phyloP scores from a whole-genome alignment of 2,888 invertebrate species.

The Diachrysia chrysitis region DNA sequence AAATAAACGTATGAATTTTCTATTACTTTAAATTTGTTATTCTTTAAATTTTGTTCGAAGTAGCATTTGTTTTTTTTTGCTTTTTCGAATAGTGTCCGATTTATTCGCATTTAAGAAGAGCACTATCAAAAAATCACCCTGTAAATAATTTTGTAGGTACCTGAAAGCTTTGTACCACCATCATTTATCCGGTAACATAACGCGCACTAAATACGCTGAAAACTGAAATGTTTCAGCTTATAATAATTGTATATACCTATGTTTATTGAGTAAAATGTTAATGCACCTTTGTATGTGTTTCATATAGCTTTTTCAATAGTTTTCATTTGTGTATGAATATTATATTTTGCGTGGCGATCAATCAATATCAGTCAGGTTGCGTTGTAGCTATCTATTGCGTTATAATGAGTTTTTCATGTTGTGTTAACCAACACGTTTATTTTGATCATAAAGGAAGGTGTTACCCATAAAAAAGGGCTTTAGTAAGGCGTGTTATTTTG shows the following conservation, averaged over 20 bases:
- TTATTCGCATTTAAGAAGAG: not conserved
- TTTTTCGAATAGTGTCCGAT: not conserved
- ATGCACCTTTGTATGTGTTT: constrained; percentile 19
- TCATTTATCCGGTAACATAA: constrained; percentile 25
- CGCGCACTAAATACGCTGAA: constrained; percentile 19
- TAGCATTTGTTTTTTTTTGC: too few relatives aligned
- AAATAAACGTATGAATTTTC: too few relatives aligned
- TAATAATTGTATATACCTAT: constrained; percentile 22
- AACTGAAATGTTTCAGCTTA: constrained; percentile 27
- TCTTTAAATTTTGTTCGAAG: not conserved
- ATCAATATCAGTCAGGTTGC: not conserved
- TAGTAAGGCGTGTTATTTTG: too few relatives aligned
- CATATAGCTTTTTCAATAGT: not conserved
- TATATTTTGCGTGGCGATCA: not conserved
- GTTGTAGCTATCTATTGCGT: not conserved
- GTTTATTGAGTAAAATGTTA: constrained; percentile 18
- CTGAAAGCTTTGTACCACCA: constrained; percentile 13
- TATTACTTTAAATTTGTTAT: too few relatives aligned
- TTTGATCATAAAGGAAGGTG: not conserved
- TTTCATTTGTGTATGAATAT: constrained; percentile 6
- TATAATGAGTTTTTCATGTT: constrained; percentile 4
- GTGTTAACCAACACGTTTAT: not conserved
- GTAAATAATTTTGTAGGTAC: constrained; percentile 1
- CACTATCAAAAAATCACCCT: not conserved
- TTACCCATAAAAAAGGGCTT: too few relatives aligned